These are phyloP conservation scores for Zosterops borbonicus DNA, from an alignment of 2,113 vertebrate species.

Conservation along the genomic window DNA sequence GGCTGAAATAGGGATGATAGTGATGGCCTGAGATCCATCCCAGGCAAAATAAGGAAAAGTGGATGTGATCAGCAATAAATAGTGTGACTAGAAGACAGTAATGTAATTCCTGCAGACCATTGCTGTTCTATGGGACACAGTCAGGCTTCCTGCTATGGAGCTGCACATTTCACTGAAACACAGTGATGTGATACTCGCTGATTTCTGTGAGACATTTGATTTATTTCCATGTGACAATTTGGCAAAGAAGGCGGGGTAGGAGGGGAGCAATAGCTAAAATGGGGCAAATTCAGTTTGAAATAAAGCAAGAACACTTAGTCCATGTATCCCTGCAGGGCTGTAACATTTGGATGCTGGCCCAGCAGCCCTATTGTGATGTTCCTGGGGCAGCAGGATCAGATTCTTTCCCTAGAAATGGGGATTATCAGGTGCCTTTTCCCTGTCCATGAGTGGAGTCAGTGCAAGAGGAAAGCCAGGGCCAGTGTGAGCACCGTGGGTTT, in stretches of 20 bases:
- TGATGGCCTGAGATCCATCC: neutral
- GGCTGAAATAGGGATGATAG: neutral
- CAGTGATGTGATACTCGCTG: neutral
- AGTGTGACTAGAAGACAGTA: neutral
- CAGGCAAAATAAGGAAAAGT: neutral
- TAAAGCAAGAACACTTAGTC: neutral
- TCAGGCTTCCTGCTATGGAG: neutral
- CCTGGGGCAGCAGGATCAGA: neutral
- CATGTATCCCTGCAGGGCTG: fast-evolving
- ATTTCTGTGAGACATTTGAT: neutral
- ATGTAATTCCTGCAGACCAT: neutral
- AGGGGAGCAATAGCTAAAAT: neutral
- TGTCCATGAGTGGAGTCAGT: neutral
- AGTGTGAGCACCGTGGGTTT: neutral
- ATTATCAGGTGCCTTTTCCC: neutral
- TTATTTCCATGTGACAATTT: fast-evolving
- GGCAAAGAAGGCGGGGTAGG: neutral
- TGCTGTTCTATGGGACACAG: neutral
- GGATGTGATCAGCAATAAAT: neutral
- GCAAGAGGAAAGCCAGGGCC: neutral
- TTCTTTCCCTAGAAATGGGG: neutral
- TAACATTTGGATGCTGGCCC: neutral
- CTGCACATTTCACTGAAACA: neutral
- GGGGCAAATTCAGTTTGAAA: neutral
- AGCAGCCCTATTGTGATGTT: neutral